Conservation (phyloP, 2,888 invertebrate species). For the Eupithecia inturbata region DNA sequence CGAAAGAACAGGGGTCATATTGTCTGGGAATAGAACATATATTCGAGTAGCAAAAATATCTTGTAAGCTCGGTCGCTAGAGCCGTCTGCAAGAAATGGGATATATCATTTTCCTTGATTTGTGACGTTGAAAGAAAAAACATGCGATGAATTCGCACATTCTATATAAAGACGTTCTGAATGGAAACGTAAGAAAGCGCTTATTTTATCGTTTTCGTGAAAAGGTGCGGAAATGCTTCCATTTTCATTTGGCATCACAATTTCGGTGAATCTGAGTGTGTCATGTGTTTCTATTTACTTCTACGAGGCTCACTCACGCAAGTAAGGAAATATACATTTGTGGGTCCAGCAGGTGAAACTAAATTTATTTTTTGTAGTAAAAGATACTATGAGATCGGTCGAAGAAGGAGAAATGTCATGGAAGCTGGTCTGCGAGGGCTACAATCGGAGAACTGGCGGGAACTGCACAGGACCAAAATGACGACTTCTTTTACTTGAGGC, state of each 20-base stretch:
- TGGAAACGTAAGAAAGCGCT: slow-evolving; percentile 37
- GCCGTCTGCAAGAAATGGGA: slow-evolving; percentile 41
- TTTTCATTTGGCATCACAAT: slow-evolving; percentile 27
- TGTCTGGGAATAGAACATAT: slow-evolving; percentile 16
- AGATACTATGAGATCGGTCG: not conserved
- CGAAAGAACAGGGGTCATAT: slow-evolving; percentile 13
- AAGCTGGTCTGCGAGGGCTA: not conserved
- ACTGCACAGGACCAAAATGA: not conserved
- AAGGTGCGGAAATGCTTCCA: slow-evolving; percentile 26
- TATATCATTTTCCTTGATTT: slow-evolving; percentile 49
- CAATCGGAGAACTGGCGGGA: not conserved
- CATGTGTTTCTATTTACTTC: slow-evolving; percentile 14
- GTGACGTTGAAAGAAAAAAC: slow-evolving; percentile 40
- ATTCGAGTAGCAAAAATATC: slow-evolving; percentile 19
- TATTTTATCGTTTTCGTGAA: slow-evolving; percentile 36
- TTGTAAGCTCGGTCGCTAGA: slow-evolving; percentile 25
- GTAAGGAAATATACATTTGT: slow-evolving; percentile 12
- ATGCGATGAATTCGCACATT: slow-evolving; percentile 47
- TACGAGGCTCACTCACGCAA: not conserved
- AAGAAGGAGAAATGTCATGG: not conserved
- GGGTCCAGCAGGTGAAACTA: not conserved
- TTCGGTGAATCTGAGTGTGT: slow-evolving; percentile 15
- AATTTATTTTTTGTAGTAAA: not conserved
- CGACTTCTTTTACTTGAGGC: not conserved
- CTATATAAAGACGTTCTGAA: slow-evolving; percentile 27